Percentiles rank a stretch among this genome's conserved stretches.
phyloP scores from a whole-genome alignment of 2,113 vertebrate genomes.

The Noctilio leporinus region DNA sequence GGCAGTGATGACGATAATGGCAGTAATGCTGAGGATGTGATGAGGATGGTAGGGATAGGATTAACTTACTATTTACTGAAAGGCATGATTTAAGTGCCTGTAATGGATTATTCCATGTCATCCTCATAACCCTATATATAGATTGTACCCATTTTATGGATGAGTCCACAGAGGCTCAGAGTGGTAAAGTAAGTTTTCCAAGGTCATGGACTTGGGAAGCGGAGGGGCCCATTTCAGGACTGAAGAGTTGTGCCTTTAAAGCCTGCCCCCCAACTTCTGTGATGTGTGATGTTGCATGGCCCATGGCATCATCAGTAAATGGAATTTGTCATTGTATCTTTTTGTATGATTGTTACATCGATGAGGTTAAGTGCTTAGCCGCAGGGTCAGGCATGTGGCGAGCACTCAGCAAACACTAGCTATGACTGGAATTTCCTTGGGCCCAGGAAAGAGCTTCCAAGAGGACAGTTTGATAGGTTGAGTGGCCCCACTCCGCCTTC shows the following conservation, averaged over 20 bases:
- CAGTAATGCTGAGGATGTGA: background rate
- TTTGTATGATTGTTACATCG: background rate
- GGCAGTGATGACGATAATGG: fast-evolving
- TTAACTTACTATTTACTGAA: background rate
- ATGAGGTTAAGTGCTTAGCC: background rate
- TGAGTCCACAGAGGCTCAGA: background rate
- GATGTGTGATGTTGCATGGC: fast-evolving
- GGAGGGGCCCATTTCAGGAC: background rate
- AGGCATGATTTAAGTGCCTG: background rate
- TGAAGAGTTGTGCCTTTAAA: background rate
- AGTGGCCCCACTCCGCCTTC: background rate
- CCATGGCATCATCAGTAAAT: fast-evolving
- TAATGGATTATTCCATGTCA: background rate
- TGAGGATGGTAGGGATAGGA: background rate
- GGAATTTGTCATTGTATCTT: background rate
- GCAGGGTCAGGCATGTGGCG: fast-evolving
- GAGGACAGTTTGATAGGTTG: background rate
- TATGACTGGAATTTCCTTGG: background rate
- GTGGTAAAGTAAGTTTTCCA: background rate
- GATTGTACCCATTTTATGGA: background rate
- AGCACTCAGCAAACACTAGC: background rate
- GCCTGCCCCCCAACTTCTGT: background rate
- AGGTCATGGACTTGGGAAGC: background rate
- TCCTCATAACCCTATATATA: background rate
- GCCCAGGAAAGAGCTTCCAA: background rate